Base-by-base conservation (phyloP, 2,888 invertebrate genomes). In the Entomobrya multifasciata region DNA sequence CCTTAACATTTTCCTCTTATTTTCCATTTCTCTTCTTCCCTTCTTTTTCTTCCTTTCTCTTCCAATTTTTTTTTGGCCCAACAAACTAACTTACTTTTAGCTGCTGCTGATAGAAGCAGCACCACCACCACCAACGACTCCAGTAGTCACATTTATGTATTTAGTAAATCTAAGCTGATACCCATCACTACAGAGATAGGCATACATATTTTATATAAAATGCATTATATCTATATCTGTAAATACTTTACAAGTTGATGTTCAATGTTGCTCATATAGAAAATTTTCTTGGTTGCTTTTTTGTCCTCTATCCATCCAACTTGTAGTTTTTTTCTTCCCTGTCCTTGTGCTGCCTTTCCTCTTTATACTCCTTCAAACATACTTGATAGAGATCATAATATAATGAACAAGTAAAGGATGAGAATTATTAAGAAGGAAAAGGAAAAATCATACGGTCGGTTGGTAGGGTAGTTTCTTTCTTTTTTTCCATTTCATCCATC, bases 371-470 rank as follows among this genome's bases (percentile, higher is more conserved):
- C 25, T n/a, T 52, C 36, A 44, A n/a, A 8, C 11, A 79, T 52
- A 41, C 41, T 76, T 20, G 77, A 57, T 36, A 81, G 72, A 81
- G 82, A 82, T 82, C 44, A 82, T 82, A 60, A 41, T 60, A 60
- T 72, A 36, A 17, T 25, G 57, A 57, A 47, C 27, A 30, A 76
- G 62, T 22, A 49, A 8, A 62, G 62, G 36, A 36, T 36, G 36
- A 36, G 36, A 36, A 36, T 36, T 36, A 36, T 36, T 30, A 70
- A 76, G 60, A 62, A 65, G 41, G 25, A 81, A 30, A 72, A 81
- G 70, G 72, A 81, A 49, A 44, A 81, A 81, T 81, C 81, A 70
- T 81, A 81, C 82, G 60, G 27, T 74, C 30, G 62, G 27, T 74
- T 30, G 62, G 62, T 62, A 17, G 62, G 62, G 30, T 62, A 30